Percentiles rank a stretch among this genome's conserved stretches.
Conservation (phyloP, 35 echinoderm and acorn worm species). For the Anneissia japonica region DNA sequence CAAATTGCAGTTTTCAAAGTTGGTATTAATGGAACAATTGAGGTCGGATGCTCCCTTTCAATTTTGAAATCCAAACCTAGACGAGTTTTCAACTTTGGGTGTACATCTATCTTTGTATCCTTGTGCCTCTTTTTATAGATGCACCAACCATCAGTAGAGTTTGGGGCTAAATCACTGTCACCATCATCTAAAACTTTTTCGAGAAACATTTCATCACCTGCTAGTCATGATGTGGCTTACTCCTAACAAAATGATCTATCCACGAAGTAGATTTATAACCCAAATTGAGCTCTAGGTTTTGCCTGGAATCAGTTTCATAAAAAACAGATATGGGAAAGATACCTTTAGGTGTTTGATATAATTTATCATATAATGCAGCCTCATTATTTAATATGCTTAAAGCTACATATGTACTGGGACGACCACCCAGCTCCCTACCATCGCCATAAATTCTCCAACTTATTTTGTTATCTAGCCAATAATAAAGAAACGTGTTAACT, state of each 20-base stretch:
- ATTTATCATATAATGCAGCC: too few relatives aligned
- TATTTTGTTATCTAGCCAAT: neutral
- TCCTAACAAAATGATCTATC: too few relatives aligned
- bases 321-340: conserved; percentile 16
- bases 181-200: conserved; percentile 33
- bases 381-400: conserved; percentile 35
- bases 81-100: neutral
- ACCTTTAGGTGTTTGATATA: conserved; percentile 10
- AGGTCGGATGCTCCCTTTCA: conserved; percentile 4
- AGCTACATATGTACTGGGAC: conserved; percentile 5
- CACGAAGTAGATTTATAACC: neutral
- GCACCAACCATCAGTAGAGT: conserved; percentile 8
- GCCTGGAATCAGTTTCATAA: conserved; percentile 24
- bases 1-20: too few relatives aligned
- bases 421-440: conserved; percentile 27
- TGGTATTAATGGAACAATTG: neutral
- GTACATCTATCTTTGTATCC: neutral
- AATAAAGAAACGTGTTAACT: neutral
- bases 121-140: neutral
- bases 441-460: conserved; percentile 15
- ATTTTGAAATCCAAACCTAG: neutral
- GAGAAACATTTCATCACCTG: conserved; percentile 32
- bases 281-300: conserved; percentile 32
- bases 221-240: neutral
- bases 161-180: neutral